Evolutionary conservation across 2,797 vertebrate species (phyloP).

Genomic region (Rhadinocentrus ornatus): DNA sequence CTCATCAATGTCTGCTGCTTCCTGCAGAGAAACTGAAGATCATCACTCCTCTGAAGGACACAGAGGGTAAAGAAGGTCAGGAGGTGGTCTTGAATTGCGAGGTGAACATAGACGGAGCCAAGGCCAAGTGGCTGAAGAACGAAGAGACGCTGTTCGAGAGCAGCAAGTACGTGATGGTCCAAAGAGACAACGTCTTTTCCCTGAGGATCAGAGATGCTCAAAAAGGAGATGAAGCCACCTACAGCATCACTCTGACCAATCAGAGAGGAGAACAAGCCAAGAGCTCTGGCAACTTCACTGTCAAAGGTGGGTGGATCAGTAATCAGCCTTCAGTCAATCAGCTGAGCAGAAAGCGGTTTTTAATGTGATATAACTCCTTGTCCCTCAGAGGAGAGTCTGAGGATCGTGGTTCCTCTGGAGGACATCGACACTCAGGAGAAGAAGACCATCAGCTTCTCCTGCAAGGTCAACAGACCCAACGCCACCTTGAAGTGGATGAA

Average conservation of each 20-base stretch:
- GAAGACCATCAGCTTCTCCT: slow-evolving; percentile 93
- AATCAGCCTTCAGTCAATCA: background rate
- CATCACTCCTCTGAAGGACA: slow-evolving; percentile 93
- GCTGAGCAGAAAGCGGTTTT: background rate
- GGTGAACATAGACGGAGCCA: slow-evolving; percentile 95
- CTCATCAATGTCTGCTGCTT: background rate
- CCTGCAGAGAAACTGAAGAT: slow-evolving; percentile 92
- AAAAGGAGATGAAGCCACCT: slow-evolving; percentile 88
- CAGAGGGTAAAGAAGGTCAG: slow-evolving; percentile 87
- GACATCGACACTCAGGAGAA: slow-evolving; percentile 98
- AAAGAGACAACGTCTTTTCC: slow-evolving; percentile 93
- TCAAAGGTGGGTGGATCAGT: slow-evolving; percentile 84
- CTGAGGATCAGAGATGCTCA: slow-evolving; percentile 91
- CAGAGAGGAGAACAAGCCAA: slow-evolving; percentile 91
- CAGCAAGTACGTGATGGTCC: slow-evolving; percentile 92
- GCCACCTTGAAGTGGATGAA: slow-evolving; percentile 93
- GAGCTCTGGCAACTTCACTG: slow-evolving; percentile 86
- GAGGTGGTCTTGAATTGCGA: slow-evolving; percentile 96
- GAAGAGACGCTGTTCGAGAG: slow-evolving; percentile 94
- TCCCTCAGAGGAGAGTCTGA: slow-evolving; percentile 92
- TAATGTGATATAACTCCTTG: slow-evolving; percentile 14
- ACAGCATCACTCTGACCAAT: slow-evolving; percentile 88
- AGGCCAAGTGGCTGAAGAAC: slow-evolving; percentile 96
- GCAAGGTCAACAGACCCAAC: slow-evolving; percentile 94
- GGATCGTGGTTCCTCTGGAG: slow-evolving; percentile 91